Conservation (phyloP, 2,888 invertebrate species). For the Caenorhabditis sp. region DNA sequence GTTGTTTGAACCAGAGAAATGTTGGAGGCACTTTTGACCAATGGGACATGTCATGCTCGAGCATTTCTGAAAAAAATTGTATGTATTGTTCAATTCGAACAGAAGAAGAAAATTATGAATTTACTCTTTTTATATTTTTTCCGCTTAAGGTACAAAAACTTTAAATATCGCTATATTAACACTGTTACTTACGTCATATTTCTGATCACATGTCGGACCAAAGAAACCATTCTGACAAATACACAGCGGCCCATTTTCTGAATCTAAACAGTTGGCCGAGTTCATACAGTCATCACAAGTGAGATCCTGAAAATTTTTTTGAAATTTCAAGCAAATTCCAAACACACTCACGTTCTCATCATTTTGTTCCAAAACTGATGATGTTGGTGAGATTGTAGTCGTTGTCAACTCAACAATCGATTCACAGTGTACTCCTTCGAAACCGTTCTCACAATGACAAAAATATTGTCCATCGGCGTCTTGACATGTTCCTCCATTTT, state of each 20-base stretch:
- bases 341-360: neutral
- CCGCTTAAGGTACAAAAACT: too few species aligned
- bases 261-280: slow-evolving; percentile 45
- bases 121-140: too few species aligned
- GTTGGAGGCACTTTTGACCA: slow-evolving; percentile 32
- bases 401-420: slow-evolving; percentile 19
- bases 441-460: slow-evolving; percentile 54
- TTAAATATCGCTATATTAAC: too few species aligned
- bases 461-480: slow-evolving; percentile 76
- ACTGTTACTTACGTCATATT: slow-evolving; percentile 30
- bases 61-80: slow-evolving; percentile 32
- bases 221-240: slow-evolving; percentile 49
- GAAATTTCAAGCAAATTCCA: neutral
- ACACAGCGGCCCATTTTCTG: slow-evolving; percentile 41
- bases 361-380: neutral
- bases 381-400: neutral
- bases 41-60: slow-evolving; percentile 20
- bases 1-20: slow-evolving; percentile 7
- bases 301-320: slow-evolving; percentile 14
- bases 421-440: slow-evolving; percentile 56
- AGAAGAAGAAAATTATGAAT: too few species aligned
- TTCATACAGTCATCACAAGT: slow-evolving; percentile 51
- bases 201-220: slow-evolving; percentile 46
- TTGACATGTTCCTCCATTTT: slow-evolving; percentile 78
- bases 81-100: neutral